phyloP scores from a whole-genome alignment of 2,888 invertebrate species.

The Mechanitis mazaeus region DNA sequence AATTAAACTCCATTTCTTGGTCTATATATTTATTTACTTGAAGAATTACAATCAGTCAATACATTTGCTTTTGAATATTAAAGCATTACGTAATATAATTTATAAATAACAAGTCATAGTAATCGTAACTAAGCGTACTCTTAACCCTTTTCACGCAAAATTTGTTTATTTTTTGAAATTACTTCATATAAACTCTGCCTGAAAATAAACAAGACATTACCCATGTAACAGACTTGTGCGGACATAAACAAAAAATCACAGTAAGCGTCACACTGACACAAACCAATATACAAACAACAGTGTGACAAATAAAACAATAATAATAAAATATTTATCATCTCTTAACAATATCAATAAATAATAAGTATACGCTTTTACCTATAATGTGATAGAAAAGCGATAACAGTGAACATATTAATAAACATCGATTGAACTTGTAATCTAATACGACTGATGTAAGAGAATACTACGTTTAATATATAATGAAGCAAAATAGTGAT shows the following conservation, averaged over 20 bases:
- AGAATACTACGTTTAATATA: too few species aligned
- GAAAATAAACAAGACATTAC: background rate
- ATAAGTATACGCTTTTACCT: too few species aligned
- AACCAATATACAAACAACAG: background rate
- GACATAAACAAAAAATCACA: background rate
- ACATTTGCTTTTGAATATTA: background rate
- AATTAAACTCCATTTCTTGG: conserved; percentile 12
- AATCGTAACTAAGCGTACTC: too few species aligned
- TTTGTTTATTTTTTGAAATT: background rate
- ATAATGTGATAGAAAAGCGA: background rate
- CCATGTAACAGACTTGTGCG: background rate
- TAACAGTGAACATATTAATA: too few species aligned
- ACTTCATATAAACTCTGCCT: background rate
- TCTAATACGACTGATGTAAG: too few species aligned
- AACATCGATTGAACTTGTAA: too few species aligned
- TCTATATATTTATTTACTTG: conserved; percentile 11
- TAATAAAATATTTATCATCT: background rate
- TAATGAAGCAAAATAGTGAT: too few species aligned
- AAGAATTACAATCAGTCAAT: conserved; percentile 26
- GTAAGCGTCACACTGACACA: background rate
- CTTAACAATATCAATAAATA: too few species aligned
- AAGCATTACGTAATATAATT: background rate
- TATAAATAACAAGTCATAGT: too few species aligned
- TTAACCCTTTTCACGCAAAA: too few species aligned
- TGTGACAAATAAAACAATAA: background rate